Conservation (phyloP, 2,888 invertebrate species). For the Cerastoderma edule region DNA sequence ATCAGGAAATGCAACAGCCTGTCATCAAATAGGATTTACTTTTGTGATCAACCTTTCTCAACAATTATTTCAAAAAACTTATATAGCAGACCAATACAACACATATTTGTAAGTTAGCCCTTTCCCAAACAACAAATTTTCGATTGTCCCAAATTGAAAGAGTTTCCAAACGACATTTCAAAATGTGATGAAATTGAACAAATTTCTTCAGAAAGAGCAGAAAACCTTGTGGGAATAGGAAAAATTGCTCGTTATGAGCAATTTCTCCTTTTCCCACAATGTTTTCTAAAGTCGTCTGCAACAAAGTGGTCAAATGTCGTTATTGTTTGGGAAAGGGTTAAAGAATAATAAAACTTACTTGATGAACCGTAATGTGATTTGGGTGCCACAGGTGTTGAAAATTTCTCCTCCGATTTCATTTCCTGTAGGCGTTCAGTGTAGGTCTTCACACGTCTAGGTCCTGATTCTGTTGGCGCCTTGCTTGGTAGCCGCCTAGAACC, state of each 20-base stretch:
- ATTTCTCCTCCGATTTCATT: constrained; percentile 73
- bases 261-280: neutral
- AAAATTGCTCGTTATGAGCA: neutral
- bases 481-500: constrained; percentile 59
- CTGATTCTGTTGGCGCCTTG: constrained; percentile 50
- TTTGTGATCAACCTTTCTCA: neutral
- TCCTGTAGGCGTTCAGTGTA: constrained; percentile 81
- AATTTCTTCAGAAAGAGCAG: no score
- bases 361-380: constrained; percentile 61
- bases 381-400: constrained; percentile 72
- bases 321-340: neutral
- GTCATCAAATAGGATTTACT: neutral
- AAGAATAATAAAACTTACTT: constrained; percentile 44
- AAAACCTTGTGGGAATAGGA: neutral
- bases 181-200: no score
- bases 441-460: constrained; percentile 75
- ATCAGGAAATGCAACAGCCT: neutral
- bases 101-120: no score
- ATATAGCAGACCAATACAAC: no score
- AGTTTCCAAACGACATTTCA: no score
- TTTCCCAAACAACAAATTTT: no score
- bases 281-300: neutral
- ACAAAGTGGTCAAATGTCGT: neutral
- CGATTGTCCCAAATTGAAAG: no score
- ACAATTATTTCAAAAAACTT: no score